These are phyloP conservation scores for Mechanitis messenoides DNA, from an alignment of 2,888 invertebrate genomes.

Conservation along the genomic window DNA sequence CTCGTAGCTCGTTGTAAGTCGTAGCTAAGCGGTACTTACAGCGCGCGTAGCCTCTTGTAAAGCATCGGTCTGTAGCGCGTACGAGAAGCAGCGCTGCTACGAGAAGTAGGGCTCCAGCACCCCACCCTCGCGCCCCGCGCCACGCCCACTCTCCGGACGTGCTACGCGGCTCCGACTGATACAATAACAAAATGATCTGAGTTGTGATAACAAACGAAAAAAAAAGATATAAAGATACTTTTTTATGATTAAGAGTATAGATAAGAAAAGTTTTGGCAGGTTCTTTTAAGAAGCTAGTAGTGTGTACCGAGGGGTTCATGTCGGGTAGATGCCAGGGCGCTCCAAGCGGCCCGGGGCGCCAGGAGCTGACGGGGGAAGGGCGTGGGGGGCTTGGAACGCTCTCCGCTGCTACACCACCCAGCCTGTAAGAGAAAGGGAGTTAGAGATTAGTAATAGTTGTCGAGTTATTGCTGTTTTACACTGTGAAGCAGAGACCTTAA, in stretches of 20 bases:
- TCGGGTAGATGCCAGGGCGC: slow-evolving; percentile 25
- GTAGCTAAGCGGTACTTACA: slow-evolving; percentile 13
- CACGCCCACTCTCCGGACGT: slow-evolving; percentile 28
- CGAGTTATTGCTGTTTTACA: background rate
- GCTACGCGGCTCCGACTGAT: slow-evolving; percentile 5
- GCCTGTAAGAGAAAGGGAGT: slow-evolving; percentile 10
- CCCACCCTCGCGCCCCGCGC: slow-evolving; percentile 44
- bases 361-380: slow-evolving; percentile 26
- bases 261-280: too few relatives aligned
- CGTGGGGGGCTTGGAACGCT: slow-evolving; percentile 1
- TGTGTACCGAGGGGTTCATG: slow-evolving; percentile 21
- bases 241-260: background rate
- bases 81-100: slow-evolving; percentile 46
- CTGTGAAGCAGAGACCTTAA: too few relatives aligned
- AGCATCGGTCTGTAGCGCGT: slow-evolving; percentile 46
- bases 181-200: background rate
- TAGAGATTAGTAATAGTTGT: background rate
- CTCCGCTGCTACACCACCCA: slow-evolving; percentile 26
- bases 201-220: too few relatives aligned
- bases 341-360: slow-evolving; percentile 27
- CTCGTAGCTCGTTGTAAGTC: background rate
- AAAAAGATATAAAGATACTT: too few relatives aligned
- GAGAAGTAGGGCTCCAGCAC: slow-evolving; percentile 46
- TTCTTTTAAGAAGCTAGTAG: background rate
- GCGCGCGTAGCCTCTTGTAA: slow-evolving; percentile 35